These are phyloP conservation scores for Varanus salvator DNA, from an alignment of 2,113 vertebrate species.

Conservation along the genomic window DNA sequence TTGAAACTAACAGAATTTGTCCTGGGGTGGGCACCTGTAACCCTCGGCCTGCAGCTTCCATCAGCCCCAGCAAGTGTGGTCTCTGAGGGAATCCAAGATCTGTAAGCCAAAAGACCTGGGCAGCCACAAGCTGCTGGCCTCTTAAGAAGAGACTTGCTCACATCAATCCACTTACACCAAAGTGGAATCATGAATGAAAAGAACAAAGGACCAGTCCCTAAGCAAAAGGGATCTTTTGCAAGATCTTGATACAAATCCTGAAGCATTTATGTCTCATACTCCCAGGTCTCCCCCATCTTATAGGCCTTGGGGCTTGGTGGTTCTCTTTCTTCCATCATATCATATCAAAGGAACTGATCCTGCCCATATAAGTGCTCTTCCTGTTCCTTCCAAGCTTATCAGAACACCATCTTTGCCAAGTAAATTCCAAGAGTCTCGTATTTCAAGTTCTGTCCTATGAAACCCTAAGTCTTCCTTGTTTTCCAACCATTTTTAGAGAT, in stretches of 20 bases:
- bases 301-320: neutral
- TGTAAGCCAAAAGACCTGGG: too few species aligned
- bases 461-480: neutral
- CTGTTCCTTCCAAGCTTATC: neutral
- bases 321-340: neutral
- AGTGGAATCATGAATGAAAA: neutral
- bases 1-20: neutral
- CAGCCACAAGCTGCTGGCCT: too few species aligned
- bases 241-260: neutral
- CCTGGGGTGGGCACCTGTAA: too few species aligned
- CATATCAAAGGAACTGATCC: neutral
- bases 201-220: neutral
- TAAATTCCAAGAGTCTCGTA: too few species aligned
- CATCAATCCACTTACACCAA: neutral
- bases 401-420: too few species aligned
- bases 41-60: too few species aligned
- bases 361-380: neutral
- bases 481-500: neutral
- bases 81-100: too few species aligned
- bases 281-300: neutral
- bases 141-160: neutral
- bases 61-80: too few species aligned
- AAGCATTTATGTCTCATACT: neutral
- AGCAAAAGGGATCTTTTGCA: neutral
- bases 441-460: neutral